Evolutionary conservation across 2,888 invertebrate species (phyloP), one percentile per base, ranked within the genome.

Genomic region (Plutella xylostella): DNA sequence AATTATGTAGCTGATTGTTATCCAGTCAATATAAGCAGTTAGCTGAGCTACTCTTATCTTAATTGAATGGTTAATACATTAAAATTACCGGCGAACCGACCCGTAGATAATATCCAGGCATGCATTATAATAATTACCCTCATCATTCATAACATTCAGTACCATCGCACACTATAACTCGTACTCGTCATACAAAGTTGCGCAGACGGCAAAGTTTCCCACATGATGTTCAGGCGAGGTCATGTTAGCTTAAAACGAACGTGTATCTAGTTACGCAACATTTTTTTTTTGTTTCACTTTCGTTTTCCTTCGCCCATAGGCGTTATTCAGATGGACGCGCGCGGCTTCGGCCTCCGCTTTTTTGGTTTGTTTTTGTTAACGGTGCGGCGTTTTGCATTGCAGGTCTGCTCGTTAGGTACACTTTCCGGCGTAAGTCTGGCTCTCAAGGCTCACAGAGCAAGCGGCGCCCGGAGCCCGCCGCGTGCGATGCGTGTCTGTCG

Each of bases 331-430:
- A 73, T 77, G 82, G 82, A 77, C 82, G 80, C 83, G 82, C 78
- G 65, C 72, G 67, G 65, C 68, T 63, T 68, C 55, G 72, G 68
- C 64, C 67, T 64, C n/a, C n/a, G n/a, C n/a, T 66, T 68, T 71
- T 74, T 69, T 55, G 66, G 75, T 68, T 72, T 70, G 18, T 72
- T 79, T 80, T 78, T 79, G 75, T 78, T 83, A 83, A 83, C 83
- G 80, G 79, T 82, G 68, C 73, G 74, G 78, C 83, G 68, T 84
- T 84, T 83, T 82, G 74, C 78, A 82, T 85, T 85, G 75, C 85
- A 85, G 85, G 85, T 85, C 84, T 85, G 68, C 84, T 85, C 80
- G 85, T 85, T 85, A 85, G 85, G 85, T 85, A 85, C 83, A 85
- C 85, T 77, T 85, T 85, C 77, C 85, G 85, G 71, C 84, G 84